A percentile compares a stretch with the other conserved stretches of the same genome.
phyloP scores from a whole-genome alignment of 2,797 vertebrate genomes.

The Aplochiton taeniatus region DNA sequence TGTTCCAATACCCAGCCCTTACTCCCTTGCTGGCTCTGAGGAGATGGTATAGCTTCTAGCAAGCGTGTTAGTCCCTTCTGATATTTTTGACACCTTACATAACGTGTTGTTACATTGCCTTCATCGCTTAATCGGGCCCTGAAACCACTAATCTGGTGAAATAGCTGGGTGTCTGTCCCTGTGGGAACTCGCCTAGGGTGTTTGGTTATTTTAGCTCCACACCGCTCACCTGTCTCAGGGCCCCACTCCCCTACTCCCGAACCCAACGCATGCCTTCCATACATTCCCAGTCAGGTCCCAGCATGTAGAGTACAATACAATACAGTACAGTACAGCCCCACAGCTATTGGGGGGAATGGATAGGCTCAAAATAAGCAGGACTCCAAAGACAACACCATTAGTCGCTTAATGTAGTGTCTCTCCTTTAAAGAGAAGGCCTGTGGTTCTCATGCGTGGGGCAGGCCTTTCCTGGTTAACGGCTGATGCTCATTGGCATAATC shows the following conservation, averaged over 20 bases:
- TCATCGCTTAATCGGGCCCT: constrained; percentile 43
- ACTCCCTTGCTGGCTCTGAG: constrained; percentile 2
- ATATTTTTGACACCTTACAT: constrained; percentile 31
- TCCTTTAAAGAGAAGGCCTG: background rate
- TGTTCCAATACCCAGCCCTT: background rate
- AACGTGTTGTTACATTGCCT: constrained; percentile 39
- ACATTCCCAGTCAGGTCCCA: constrained; percentile 56
- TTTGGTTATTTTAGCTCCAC: constrained; percentile 36
- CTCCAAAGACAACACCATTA: background rate
- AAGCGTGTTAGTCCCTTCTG: constrained; percentile 36
- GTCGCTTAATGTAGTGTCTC: background rate
- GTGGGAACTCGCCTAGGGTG: constrained; percentile 23
- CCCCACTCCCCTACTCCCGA: background rate
- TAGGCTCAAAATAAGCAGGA: background rate
- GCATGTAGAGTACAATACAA: constrained; percentile 29
- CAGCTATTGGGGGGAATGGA: background rate
- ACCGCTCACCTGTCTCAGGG: constrained; percentile 17
- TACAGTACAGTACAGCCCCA: background rate
- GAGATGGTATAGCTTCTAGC: constrained; percentile 44
- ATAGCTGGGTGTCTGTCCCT: constrained; percentile 29
- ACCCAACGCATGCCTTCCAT: constrained; percentile 42
- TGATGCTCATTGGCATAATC: constrained; percentile 20
- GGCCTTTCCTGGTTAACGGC: constrained; percentile 8
- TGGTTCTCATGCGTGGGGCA: background rate
- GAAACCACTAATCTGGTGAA: constrained; percentile 39